phyloP scores from a whole-genome alignment of 1,140 invertebrate species.

The Brachionus angularis region DNA sequence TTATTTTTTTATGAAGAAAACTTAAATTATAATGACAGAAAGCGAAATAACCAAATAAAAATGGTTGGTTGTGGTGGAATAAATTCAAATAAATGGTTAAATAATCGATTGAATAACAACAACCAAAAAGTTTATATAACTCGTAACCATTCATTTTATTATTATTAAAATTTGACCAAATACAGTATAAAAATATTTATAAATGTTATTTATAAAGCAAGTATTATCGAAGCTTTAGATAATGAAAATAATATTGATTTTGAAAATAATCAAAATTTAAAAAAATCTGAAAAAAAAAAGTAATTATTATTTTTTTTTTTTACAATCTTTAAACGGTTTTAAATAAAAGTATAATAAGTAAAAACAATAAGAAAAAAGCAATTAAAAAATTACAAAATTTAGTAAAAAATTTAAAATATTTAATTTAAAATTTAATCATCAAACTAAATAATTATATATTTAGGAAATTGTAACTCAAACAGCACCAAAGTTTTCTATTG shows the following conservation, averaged over 20 bases:
- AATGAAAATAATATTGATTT: conserved; percentile 4
- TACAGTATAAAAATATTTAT: not conserved
- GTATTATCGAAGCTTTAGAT: conserved; percentile 3
- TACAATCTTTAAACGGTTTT: not conserved
- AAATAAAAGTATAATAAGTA: conserved; percentile 5
- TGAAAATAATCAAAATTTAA: conserved; percentile 5
- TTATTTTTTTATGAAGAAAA: not conserved
- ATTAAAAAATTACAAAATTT: conserved; percentile 22
- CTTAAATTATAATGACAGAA: conserved; percentile 1
- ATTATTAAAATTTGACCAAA: not conserved
- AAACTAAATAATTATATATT: too few relatives aligned
- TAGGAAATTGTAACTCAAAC: not conserved
- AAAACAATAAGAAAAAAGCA: conserved; percentile 22
- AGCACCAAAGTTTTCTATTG: not conserved
- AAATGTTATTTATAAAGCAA: conserved; percentile 9
- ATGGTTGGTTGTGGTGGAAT: not conserved
- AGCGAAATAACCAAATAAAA: conserved; percentile 13
- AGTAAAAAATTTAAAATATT: not conserved
- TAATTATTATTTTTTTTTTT: not conserved
- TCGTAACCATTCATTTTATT: not conserved
- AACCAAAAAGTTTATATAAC: conserved; percentile 24
- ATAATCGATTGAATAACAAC: not conserved
- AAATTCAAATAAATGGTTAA: not conserved
- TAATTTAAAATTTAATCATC: not conserved
- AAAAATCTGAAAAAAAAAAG: conserved; percentile 33